These are phyloP conservation scores for Enteromius radiatus DNA, from an alignment of 2,797 vertebrate genomes.

Conservation along the genomic window DNA sequence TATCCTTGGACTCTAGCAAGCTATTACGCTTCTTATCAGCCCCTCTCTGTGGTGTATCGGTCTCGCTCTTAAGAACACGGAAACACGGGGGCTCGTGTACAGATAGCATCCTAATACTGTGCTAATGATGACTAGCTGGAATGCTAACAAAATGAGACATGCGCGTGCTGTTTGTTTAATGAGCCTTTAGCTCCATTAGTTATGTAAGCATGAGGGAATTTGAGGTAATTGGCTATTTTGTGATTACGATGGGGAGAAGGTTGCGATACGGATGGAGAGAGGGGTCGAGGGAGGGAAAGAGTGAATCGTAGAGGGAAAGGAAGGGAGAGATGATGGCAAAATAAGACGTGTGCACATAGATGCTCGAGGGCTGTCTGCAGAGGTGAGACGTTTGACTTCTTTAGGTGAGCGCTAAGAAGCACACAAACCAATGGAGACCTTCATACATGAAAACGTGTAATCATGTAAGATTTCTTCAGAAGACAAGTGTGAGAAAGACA, in stretches of 20 bases:
- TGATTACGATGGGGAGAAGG: conserved; percentile 39
- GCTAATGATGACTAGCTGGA: conserved; percentile 50
- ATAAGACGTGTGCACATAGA: background rate
- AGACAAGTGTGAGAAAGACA: background rate
- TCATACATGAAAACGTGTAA: background rate
- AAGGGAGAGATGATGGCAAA: conserved; percentile 18
- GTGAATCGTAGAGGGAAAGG: conserved; percentile 8
- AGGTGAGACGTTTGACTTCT: background rate
- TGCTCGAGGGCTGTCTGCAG: background rate
- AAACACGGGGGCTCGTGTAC: background rate
- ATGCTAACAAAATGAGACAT: conserved; percentile 50
- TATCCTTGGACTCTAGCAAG: conserved; percentile 38
- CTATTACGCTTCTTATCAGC: conserved; percentile 42
- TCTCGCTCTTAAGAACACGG: conserved; percentile 37
- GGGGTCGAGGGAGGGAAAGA: conserved; percentile 18
- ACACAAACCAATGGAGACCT: background rate
- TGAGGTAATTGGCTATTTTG: conserved; percentile 38
- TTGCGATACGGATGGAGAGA: conserved; percentile 33
- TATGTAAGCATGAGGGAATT: conserved; percentile 40
- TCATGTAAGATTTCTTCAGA: background rate
- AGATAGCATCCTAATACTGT: conserved; percentile 45
- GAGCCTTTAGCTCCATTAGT: conserved; percentile 49
- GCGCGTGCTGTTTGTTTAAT: conserved; percentile 49
- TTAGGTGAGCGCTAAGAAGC: background rate
- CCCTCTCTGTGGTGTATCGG: conserved; percentile 30